Conservation (phyloP, 92 coral and sea anemone genomes). For the Porites rus region DNA sequence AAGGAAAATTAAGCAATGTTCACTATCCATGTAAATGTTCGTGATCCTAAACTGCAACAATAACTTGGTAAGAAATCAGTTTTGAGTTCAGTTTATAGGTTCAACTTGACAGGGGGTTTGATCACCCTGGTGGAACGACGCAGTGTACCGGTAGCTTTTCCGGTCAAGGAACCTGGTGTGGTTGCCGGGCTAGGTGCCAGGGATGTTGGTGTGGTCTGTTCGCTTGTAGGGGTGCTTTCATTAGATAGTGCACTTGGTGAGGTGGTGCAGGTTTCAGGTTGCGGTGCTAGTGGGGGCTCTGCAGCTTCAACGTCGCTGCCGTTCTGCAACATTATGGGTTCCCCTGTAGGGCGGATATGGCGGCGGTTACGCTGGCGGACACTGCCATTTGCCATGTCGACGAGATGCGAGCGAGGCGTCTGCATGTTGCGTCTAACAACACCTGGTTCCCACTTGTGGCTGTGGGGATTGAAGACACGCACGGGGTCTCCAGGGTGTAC, state of each 20-base stretch:
- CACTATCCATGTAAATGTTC: not conserved
- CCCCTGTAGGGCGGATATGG: constrained; percentile 7
- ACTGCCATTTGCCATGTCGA: constrained; percentile 8
- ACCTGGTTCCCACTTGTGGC: constrained; percentile 6
- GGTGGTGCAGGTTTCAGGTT: too few relatives aligned
- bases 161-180: not conserved
- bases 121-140: not conserved
- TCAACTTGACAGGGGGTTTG: not conserved
- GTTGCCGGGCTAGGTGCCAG: too few relatives aligned
- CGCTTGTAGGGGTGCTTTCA: too few relatives aligned
- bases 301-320: too few relatives aligned
- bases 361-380: not conserved
- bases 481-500: constrained; percentile 22
- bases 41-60: not conserved
- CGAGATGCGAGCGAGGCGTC: not conserved
- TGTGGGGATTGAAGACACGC: constrained; percentile 22
- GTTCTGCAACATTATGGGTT: not conserved
- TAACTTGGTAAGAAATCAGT: not conserved
- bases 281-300: too few relatives aligned
- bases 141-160: not conserved
- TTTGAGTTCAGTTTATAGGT: not conserved
- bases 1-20: not conserved
- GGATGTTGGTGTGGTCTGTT: too few relatives aligned
- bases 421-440: not conserved
- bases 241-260: too few relatives aligned